Evolutionary conservation across 23 tunicate genomes (phyloP).

Genomic region (Corella eumyota): DNA sequence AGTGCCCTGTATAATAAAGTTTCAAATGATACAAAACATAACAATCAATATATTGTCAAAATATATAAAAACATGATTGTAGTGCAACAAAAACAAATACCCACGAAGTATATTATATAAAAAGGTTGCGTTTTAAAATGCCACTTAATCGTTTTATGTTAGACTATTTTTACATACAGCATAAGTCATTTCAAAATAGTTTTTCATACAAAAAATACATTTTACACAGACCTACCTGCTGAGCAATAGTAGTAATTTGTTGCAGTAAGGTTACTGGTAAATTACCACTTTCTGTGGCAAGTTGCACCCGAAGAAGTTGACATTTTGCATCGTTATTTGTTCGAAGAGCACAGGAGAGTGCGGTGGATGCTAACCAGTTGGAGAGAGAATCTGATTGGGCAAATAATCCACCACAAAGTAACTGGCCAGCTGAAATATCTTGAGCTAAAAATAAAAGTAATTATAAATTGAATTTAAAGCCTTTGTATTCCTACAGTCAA

Average conservation of each 20-base stretch:
- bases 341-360: conserved; percentile 73
- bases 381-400: conserved; percentile 83
- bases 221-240: conserved; percentile 16
- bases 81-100: no score
- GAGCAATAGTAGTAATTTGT: conserved; percentile 63
- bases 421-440: conserved; percentile 78
- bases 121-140: neutral
- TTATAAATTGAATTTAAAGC: no score
- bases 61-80: no score
- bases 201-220: neutral
- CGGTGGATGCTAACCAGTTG: conserved; percentile 92
- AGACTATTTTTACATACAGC: no score
- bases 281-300: conserved; percentile 71
- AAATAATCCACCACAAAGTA: conserved; percentile 89
- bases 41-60: no score
- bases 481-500: no score
- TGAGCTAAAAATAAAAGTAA: conserved; percentile 36
- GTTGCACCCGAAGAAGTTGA: conserved; percentile 73
- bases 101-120: neutral
- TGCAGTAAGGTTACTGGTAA: conserved; percentile 60
- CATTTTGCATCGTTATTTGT: conserved; percentile 43
- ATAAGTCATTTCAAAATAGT: no score
- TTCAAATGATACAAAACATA: no score
- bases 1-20: no score
- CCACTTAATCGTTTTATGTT: no score